These are phyloP conservation scores for Cygnus atratus DNA, from an alignment of 2,113 vertebrate species.

Conservation along the genomic window DNA sequence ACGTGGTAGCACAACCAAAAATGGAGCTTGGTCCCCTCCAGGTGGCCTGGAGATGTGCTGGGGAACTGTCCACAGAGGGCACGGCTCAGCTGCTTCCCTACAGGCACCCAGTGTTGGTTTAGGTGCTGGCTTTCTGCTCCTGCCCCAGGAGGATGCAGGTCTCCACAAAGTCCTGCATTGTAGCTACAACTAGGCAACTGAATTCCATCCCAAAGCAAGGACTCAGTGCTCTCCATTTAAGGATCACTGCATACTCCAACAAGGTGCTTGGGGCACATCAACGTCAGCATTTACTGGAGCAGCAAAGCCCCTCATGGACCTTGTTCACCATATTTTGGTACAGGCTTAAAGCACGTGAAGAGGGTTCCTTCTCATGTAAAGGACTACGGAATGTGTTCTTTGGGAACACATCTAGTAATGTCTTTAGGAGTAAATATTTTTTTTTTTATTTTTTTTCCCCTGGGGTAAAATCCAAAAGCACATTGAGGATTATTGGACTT, in stretches of 20 bases:
- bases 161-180: fast-evolving
- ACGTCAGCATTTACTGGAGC: neutral
- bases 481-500: neutral
- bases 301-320: neutral
- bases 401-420: neutral
- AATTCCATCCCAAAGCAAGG: neutral
- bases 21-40: neutral
- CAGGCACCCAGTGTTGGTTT: neutral
- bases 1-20: neutral
- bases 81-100: neutral
- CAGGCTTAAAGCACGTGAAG: neutral
- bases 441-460: no score
- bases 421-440: neutral
- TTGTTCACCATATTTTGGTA: neutral
- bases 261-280: fast-evolving
- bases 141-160: neutral
- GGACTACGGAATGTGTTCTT: neutral
- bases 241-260: neutral
- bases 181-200: neutral
- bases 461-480: neutral
- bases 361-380: neutral
- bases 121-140: neutral
- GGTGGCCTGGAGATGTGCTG: neutral
- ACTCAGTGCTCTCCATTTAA: neutral
- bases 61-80: neutral